Evolutionary conservation across 1,140 invertebrate species (phyloP).

Genomic region (Musca vetustissima): DNA sequence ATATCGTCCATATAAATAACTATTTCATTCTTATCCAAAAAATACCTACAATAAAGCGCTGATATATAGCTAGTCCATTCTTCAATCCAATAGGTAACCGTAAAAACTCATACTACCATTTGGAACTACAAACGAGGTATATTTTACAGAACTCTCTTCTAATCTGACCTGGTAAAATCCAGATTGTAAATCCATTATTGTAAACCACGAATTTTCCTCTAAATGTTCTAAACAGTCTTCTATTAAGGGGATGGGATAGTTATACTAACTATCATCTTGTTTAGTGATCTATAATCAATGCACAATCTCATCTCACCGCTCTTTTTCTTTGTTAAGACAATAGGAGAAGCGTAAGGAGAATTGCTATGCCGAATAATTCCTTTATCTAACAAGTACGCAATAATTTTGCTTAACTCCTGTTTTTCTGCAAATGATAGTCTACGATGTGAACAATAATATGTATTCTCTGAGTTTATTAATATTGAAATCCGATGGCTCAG

Average conservation of each 20-base stretch:
- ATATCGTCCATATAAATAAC: no score
- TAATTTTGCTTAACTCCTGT: conserved; percentile 32
- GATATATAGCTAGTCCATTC: conserved; percentile 46
- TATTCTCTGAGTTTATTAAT: no score
- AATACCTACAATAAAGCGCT: conserved; percentile 50
- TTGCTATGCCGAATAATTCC: conserved; percentile 32
- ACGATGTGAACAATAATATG: conserved; percentile 20
- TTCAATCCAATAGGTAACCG: conserved; percentile 36
- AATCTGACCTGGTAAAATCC: conserved; percentile 48
- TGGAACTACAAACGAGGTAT: conserved; percentile 44
- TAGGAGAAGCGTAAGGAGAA: conserved; percentile 34
- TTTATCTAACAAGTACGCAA: conserved; percentile 33
- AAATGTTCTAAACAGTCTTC: conserved; percentile 42
- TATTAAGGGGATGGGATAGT: conserved; percentile 45
- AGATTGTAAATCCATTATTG: conserved; percentile 51
- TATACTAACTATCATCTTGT: conserved; percentile 33
- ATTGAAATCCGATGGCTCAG: no score
- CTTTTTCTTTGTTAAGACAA: conserved; percentile 39
- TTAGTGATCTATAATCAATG: conserved; percentile 38
- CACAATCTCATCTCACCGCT: conserved; percentile 32
- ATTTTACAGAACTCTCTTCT: conserved; percentile 30
- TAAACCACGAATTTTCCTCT: conserved; percentile 31
- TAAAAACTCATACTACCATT: conserved; percentile 40
- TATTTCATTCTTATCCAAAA: conserved; percentile 35
- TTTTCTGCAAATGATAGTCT: conserved; percentile 32